A percentile compares a stretch with the other conserved stretches of the same genome.
Conservation (phyloP, 2,113 vertebrate genomes). For the Cheirogaleus medius region DNA sequence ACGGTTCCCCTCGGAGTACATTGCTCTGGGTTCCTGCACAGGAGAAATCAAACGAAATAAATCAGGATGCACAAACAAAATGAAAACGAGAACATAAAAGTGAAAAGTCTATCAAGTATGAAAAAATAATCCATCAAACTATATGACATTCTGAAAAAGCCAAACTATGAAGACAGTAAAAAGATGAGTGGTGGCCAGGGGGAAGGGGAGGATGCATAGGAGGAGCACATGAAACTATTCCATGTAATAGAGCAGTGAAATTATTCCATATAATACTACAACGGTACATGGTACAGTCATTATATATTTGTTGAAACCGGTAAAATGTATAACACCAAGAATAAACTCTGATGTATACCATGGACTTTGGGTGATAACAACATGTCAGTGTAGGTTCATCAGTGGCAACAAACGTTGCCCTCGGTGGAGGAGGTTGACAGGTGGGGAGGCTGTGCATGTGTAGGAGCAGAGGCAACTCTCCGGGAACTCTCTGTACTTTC, state of each 20-base stretch:
- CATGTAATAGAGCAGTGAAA: neutral
- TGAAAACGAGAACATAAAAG: constrained; percentile 22
- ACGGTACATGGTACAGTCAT: neutral
- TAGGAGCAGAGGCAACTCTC: rapidly evolving
- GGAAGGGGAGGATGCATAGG: rapidly evolving
- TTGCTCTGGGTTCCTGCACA: constrained; percentile 62
- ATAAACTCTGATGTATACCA: neutral
- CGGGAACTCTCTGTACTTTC: neutral
- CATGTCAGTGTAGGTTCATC: neutral
- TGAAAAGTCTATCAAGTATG: constrained; percentile 24
- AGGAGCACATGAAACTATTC: neutral
- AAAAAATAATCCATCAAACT: neutral
- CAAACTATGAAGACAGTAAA: neutral
- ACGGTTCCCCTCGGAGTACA: constrained; percentile 81
- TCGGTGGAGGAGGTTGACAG: rapidly evolving
- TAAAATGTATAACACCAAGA: neutral
- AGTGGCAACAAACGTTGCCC: neutral
- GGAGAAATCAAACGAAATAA: constrained; percentile 18
- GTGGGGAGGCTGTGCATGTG: neutral
- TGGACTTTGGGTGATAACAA: neutral
- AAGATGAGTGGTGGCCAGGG: neutral
- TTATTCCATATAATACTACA: neutral
- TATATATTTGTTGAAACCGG: neutral
- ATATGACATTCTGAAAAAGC: neutral
- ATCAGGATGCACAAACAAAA: neutral